Conservation (phyloP, 2,888 invertebrate genomes). For the Mythimna lalbum region DNA sequence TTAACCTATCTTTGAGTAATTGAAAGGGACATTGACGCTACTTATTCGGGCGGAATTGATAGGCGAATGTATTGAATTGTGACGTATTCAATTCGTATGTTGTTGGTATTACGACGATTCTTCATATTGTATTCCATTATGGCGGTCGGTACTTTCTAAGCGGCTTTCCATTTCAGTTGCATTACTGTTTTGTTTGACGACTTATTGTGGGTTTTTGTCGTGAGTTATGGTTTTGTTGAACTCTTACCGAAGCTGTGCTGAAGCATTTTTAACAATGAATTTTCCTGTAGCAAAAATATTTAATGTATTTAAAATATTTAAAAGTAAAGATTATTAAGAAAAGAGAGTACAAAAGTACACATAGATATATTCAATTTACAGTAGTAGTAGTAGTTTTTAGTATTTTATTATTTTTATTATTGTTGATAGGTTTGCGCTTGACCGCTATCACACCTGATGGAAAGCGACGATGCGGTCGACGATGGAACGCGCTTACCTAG, state of each 20-base stretch:
- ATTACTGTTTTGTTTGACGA: slow-evolving; percentile 36
- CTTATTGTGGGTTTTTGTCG: neutral
- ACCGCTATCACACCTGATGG: no score
- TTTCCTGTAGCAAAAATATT: neutral
- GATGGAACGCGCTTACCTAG: no score
- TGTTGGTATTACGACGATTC: slow-evolving; percentile 54
- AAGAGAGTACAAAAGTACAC: no score
- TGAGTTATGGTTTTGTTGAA: neutral
- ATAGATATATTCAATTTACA: no score
- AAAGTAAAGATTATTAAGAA: no score
- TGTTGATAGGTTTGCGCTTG: no score
- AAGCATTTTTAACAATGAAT: neutral
- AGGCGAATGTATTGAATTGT: slow-evolving; percentile 75
- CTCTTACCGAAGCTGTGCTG: neutral
- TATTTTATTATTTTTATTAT: no score
- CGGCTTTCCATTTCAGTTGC: slow-evolving; percentile 48
- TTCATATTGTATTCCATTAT: slow-evolving; percentile 57
- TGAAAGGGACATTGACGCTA: slow-evolving; percentile 85
- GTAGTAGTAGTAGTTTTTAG: no score
- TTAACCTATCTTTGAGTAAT: slow-evolving; percentile 85
- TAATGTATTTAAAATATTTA: no score
- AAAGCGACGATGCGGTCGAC: no score
- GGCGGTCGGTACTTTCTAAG: slow-evolving; percentile 35
- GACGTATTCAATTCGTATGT: slow-evolving; percentile 69
- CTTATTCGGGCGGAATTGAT: slow-evolving; percentile 84